A percentile compares a stretch with the other conserved stretches of the same genome.
These are phyloP conservation scores for Camponotus pennsylvanicus DNA, from an alignment of 1,140 invertebrate species.

Conservation along the genomic window DNA sequence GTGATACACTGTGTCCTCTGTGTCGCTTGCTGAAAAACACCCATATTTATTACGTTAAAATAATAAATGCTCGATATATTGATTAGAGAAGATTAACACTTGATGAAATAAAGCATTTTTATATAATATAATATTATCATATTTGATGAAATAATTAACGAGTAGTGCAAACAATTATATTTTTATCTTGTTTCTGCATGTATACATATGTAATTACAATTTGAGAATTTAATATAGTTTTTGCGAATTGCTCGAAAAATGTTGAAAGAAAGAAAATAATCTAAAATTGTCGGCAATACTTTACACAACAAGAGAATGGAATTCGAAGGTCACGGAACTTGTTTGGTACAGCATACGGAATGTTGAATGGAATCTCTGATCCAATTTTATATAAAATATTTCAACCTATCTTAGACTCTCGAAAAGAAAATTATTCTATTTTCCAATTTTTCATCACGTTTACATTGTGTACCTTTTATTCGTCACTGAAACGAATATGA, in stretches of 20 bases:
- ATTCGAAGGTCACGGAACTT: constrained; percentile 24
- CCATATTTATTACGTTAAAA: neutral
- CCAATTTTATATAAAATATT: neutral
- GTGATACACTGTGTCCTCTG: too few relatives aligned
- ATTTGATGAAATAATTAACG: too few relatives aligned
- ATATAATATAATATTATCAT: too few relatives aligned
- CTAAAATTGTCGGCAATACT: neutral
- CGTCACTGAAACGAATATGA: too few relatives aligned
- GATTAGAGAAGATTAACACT: neutral
- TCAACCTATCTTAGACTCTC: neutral
- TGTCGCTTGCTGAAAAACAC: too few relatives aligned
- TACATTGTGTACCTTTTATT: neutral
- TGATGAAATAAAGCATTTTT: neutral
- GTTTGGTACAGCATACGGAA: too few relatives aligned
- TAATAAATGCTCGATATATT: neutral
- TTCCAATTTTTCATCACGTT: neutral
- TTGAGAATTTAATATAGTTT: too few relatives aligned
- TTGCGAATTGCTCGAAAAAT: too few relatives aligned
- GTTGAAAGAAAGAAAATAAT: neutral
- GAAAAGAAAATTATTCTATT: neutral
- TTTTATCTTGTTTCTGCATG: too few relatives aligned
- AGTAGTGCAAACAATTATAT: too few relatives aligned
- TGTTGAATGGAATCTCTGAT: neutral
- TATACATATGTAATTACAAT: too few relatives aligned
- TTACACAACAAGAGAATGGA: neutral